These are phyloP conservation scores for Acheta domesticus DNA, from an alignment of 2,888 invertebrate species.

Conservation along the genomic window DNA sequence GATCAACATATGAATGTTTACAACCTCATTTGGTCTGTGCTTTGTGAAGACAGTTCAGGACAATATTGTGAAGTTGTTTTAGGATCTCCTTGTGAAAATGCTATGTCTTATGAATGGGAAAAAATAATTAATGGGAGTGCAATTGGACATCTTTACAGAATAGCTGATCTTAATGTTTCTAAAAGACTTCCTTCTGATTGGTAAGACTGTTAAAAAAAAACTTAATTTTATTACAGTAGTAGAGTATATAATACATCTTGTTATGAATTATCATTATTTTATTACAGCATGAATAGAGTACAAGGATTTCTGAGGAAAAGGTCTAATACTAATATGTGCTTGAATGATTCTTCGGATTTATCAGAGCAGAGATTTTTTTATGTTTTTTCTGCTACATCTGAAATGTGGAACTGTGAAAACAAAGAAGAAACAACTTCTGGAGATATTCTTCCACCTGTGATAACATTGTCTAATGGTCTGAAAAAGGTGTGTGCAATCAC, in stretches of 20 bases:
- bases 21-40: neutral
- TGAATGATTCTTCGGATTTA: too few relatives aligned
- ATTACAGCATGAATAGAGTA: too few relatives aligned
- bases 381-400: neutral
- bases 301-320: too few relatives aligned
- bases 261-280: too few relatives aligned
- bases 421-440: neutral
- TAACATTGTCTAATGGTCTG: neutral
- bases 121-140: neutral
- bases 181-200: neutral
- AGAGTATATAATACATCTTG: too few relatives aligned
- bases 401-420: neutral
- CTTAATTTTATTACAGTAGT: too few relatives aligned
- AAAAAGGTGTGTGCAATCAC: neutral
- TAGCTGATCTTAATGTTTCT: neutral
- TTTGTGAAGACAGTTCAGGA: neutral
- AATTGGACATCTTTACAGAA: neutral
- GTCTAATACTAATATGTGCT: too few relatives aligned
- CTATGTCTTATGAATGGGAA: neutral
- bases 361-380: neutral
- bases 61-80: neutral
- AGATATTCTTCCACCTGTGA: neutral
- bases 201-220: too few relatives aligned
- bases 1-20: neutral
- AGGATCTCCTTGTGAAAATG: neutral